phyloP scores from a whole-genome alignment of 2,113 vertebrate genomes.

The Struthidea cinerea region DNA sequence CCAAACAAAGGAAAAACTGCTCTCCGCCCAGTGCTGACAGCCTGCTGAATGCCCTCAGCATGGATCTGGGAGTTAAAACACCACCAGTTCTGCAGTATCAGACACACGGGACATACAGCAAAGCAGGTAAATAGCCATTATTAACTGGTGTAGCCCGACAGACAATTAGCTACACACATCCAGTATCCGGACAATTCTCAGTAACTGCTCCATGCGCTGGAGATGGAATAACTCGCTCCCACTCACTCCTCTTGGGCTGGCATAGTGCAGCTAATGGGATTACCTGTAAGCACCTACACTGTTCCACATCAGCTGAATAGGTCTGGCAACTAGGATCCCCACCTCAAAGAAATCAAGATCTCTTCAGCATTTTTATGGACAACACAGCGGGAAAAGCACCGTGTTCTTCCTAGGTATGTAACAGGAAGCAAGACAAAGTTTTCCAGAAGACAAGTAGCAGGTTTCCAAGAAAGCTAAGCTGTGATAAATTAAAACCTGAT shows the following conservation, averaged over 20 bases:
- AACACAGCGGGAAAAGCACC: neutral
- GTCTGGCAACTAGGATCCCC: neutral
- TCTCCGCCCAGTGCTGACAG: neutral
- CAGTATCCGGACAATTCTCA: neutral
- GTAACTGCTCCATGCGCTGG: neutral
- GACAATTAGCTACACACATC: neutral
- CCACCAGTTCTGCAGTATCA: neutral
- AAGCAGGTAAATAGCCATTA: neutral
- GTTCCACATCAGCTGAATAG: neutral
- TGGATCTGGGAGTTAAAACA: neutral
- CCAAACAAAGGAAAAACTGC: neutral
- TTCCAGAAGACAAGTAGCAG: neutral
- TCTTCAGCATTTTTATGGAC: neutral
- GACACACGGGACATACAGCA: rapidly evolving
- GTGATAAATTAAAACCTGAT: conserved; percentile 36
- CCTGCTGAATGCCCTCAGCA: neutral
- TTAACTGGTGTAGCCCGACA: neutral
- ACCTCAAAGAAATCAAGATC: neutral
- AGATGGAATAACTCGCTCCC: neutral
- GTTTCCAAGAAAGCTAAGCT: conserved; percentile 19
- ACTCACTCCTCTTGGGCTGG: neutral
- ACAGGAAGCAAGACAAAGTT: neutral
- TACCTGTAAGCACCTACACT: neutral
- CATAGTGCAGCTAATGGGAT: neutral
- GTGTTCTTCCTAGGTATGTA: neutral